These are phyloP conservation scores for Scolopax bukidnonensis DNA, from an alignment of 2,797 vertebrate genomes.

Conservation along the genomic window DNA sequence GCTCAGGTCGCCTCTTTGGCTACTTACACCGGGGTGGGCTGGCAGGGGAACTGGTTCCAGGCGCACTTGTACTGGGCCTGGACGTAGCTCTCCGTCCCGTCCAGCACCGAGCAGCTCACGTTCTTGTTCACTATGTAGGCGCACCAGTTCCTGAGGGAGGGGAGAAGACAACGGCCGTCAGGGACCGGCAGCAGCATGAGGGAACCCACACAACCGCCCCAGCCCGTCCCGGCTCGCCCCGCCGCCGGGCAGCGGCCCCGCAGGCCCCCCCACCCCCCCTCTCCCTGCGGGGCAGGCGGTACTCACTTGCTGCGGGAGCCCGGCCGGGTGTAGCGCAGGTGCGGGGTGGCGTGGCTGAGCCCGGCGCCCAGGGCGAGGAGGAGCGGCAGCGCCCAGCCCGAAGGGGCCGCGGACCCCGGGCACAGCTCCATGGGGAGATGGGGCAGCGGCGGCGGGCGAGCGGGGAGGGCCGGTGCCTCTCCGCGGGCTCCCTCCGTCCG, in stretches of 20 bases:
- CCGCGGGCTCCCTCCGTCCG: background rate
- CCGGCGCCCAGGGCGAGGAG: conserved; percentile 63
- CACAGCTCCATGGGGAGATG: conserved; percentile 24
- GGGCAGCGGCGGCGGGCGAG: background rate
- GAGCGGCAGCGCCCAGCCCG: conserved; percentile 64
- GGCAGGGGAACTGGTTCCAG: conserved; percentile 86
- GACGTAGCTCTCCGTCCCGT: conserved; percentile 85
- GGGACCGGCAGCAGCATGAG: background rate
- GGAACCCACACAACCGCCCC: background rate
- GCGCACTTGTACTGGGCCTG: conserved; percentile 84
- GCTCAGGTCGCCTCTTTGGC: background rate
- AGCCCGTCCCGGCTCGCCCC: background rate
- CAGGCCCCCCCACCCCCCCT: no score
- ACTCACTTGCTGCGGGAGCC: conserved; percentile 80
- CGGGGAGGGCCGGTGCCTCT: background rate
- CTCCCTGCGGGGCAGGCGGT: background rate
- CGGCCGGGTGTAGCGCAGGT: conserved; percentile 66
- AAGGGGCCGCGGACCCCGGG: background rate
- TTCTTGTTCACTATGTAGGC: conserved; percentile 94
- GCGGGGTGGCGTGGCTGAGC: conserved; percentile 64
- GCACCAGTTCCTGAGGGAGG: conserved; percentile 90
- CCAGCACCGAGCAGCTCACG: conserved; percentile 90
- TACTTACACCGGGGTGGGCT: conserved; percentile 89
- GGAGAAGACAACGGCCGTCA: background rate
- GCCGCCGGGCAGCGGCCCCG: background rate